Evolutionary conservation across 2,797 vertebrate species (phyloP).

Genomic region (Sebastes ruberrimus): DNA sequence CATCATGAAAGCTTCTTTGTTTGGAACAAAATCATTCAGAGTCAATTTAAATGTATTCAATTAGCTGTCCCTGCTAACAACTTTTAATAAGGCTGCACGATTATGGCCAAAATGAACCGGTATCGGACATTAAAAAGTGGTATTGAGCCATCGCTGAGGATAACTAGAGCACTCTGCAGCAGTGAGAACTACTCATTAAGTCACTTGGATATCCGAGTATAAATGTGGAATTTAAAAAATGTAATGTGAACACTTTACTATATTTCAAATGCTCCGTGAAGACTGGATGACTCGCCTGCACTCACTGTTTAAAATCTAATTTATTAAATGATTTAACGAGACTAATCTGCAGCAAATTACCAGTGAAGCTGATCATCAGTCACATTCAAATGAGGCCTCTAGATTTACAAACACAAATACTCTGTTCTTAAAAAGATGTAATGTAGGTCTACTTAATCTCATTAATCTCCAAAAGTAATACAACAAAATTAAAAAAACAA

Average conservation of each 20-base stretch:
- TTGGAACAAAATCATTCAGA: not conserved
- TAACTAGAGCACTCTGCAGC: too few species aligned
- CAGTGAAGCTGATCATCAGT: not conserved
- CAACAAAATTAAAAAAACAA: not conserved
- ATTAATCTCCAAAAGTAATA: not conserved
- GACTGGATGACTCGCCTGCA: not conserved
- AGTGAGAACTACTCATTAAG: too few species aligned
- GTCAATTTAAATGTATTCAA: not conserved
- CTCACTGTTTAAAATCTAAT: not conserved
- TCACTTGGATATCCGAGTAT: too few species aligned
- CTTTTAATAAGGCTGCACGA: not conserved
- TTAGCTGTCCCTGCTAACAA: not conserved
- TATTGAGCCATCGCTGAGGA: too few species aligned
- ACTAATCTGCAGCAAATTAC: not conserved
- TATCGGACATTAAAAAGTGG: too few species aligned
- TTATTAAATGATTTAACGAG: not conserved
- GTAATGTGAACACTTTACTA: not conserved
- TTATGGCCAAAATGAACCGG: not conserved
- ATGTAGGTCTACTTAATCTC: not conserved
- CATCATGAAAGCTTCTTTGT: not conserved
- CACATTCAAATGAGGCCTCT: not conserved
- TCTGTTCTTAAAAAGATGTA: not conserved
- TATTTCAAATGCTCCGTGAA: not conserved
- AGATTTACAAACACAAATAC: not conserved
- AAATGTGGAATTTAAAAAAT: too few species aligned